Evolutionary conservation across 2,888 invertebrate species (phyloP), one percentile per base, ranked within the genome.

Genomic region (Ischnura elegans): DNA sequence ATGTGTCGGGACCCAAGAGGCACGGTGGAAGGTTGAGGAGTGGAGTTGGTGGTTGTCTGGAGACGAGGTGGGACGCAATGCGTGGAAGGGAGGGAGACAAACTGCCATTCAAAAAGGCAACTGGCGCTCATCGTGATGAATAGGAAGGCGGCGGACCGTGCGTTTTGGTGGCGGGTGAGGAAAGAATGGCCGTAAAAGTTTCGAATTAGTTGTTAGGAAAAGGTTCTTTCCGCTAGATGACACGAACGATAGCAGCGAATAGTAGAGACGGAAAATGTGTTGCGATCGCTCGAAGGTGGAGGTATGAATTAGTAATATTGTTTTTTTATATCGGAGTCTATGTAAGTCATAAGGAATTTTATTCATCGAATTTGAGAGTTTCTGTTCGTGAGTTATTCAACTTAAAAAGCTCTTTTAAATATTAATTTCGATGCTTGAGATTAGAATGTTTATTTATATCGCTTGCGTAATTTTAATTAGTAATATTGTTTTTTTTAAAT

Each of bases 151-250:
- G 46, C 43, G 8, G 86, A 86, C 45, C 86, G 86, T 45, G 10
- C 86, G 29, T 43, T 51, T n/a, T 86, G 86, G 86, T 86, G 46
- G 86, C 42, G 87, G 87, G 90, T 66, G 90, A 90, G 61, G 90
- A 90, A 90, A 90, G 90, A 61, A 90, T 55, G 61, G 90, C 66
- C 43, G 61, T 90, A 90, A 90, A 90, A 61, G 90, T 61, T 90
- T 36, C 25, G 43, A 90, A 90, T 90, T 90, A 61, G 90, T 90
- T 55, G 66, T 90, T 61, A 90, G 55, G 61, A 61, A 90, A 61
- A 61, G 90, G 90, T 90, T 61, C 42, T 66, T 90, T 90, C 43
- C 43, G 13, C 13, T 25, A 90, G 90, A 90, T 90, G 43, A 90
- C 90, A 90, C n/a, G 61, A 43, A 25, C 42, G 90, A 90, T 90